Evolutionary conservation across 2,113 vertebrate genomes (phyloP).

Genomic region (Azemiops feae): DNA sequence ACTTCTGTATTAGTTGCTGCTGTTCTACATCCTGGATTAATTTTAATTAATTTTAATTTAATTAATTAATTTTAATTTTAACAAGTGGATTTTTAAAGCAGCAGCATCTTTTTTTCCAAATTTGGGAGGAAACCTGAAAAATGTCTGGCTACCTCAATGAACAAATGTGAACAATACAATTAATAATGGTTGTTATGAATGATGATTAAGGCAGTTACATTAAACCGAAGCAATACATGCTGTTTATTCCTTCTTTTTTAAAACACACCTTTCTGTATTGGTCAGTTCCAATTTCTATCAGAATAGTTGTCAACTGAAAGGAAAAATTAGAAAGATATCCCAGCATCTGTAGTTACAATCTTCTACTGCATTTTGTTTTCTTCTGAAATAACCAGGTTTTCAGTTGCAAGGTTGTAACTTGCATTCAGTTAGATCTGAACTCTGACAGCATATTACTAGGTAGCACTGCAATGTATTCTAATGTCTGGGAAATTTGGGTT

Average conservation of each 20-base stretch:
- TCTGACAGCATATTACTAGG: background rate
- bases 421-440: background rate
- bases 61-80: background rate
- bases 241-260: background rate
- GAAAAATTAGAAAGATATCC: background rate
- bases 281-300: background rate
- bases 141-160: background rate
- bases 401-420: background rate
- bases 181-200: background rate
- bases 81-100: background rate
- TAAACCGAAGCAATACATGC: background rate
- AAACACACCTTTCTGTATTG: background rate
- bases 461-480: background rate
- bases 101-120: background rate
- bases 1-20: background rate
- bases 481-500: background rate
- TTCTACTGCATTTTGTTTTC: background rate
- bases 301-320: background rate
- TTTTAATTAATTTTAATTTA: background rate
- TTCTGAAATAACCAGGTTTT: background rate
- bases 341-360: background rate
- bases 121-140: background rate
- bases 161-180: background rate
- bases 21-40: background rate
- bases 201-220: background rate